Percentiles rank a stretch among this genome's conserved stretches.
Conservation (phyloP, 2,888 invertebrate species). For the Limnephilus rhombicus region DNA sequence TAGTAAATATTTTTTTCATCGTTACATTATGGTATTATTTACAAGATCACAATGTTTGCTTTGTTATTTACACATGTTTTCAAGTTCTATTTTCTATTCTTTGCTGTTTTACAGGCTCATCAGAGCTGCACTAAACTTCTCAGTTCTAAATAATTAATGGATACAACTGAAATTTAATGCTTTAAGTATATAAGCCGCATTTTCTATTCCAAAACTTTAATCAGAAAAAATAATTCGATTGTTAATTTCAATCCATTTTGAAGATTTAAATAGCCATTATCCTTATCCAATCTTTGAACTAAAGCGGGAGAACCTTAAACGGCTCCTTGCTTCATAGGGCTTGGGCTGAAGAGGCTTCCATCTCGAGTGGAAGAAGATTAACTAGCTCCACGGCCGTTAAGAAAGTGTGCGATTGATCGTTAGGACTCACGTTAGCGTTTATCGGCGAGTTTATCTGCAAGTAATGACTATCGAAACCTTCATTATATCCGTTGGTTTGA, state of each 20-base stretch:
- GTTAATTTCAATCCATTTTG: background rate
- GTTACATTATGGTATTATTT: no score
- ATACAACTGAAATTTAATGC: no score
- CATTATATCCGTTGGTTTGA: background rate
- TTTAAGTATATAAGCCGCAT: no score
- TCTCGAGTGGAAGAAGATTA: background rate
- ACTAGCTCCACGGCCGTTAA: background rate
- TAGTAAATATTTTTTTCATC: no score
- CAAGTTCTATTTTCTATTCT: no score
- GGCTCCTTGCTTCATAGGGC: background rate
- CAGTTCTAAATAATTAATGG: no score
- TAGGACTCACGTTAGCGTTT: conserved; percentile 4
- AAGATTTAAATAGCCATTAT: background rate
- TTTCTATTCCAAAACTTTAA: no score
- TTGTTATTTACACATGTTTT: no score
- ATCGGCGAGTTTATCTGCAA: conserved; percentile 18
- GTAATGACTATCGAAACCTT: background rate
- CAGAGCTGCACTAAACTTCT: no score
- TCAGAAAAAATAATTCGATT: background rate
- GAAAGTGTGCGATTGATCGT: conserved; percentile 13
- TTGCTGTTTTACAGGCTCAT: no score
- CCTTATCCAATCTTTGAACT: background rate
- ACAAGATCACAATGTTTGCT: no score
- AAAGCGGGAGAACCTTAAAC: background rate
- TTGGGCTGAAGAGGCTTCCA: background rate